Evolutionary conservation across 2,888 invertebrate genomes (phyloP).

Genomic region (Lottia scabra): DNA sequence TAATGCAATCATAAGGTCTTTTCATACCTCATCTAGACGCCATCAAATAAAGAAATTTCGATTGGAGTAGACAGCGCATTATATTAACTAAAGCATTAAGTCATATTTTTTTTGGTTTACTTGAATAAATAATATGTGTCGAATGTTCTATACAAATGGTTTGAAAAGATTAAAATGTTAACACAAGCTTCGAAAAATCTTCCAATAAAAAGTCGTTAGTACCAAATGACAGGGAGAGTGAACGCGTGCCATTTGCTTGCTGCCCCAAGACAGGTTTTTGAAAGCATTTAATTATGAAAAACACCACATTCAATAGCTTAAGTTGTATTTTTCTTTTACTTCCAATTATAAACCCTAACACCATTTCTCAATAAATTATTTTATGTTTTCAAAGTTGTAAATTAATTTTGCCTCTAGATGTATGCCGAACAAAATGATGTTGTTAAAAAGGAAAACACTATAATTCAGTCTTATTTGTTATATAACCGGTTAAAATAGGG

Average conservation of each 20-base stretch:
- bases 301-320: background rate
- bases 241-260: constrained; percentile 4
- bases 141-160: too few relatives aligned
- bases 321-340: background rate
- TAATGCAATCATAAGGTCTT: too few relatives aligned
- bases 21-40: too few relatives aligned
- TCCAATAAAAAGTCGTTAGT: background rate
- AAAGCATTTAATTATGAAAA: background rate
- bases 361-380: background rate
- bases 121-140: too few relatives aligned
- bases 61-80: too few relatives aligned
- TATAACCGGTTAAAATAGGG: background rate
- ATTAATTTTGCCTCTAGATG: constrained; percentile 3
- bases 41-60: too few relatives aligned
- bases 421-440: background rate
- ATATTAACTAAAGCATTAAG: too few relatives aligned
- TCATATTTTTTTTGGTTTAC: too few relatives aligned
- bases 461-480: background rate
- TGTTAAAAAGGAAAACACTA: background rate
- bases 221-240: background rate
- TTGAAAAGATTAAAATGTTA: too few relatives aligned
- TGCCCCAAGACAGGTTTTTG: background rate
- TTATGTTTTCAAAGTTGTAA: background rate
- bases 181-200: too few relatives aligned
- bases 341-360: background rate